Conservation (phyloP, 2,113 vertebrate genomes). For the Scomber scombrus region DNA sequence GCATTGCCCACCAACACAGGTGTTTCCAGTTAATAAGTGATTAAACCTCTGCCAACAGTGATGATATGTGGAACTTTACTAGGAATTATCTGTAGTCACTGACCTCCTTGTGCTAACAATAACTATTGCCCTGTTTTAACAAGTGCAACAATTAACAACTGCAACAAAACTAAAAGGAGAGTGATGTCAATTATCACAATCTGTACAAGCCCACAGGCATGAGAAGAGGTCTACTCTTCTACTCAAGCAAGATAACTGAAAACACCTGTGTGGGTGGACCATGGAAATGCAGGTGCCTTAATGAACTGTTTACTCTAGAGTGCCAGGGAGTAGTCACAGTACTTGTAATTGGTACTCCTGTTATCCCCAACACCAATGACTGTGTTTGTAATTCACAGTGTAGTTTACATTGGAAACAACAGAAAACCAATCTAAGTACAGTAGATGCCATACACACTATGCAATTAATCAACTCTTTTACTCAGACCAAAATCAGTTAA, state of each 20-base stretch:
- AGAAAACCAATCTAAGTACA: background rate
- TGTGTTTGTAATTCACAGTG: background rate
- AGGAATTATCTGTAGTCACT: background rate
- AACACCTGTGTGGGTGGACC: slow-evolving; percentile 27
- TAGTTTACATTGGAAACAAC: background rate
- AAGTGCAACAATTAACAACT: background rate
- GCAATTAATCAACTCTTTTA: too few relatives aligned
- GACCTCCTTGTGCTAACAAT: background rate
- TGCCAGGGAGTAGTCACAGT: background rate
- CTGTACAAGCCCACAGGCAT: slow-evolving; percentile 2
- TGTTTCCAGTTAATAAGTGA: too few relatives aligned
- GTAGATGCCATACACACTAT: background rate
- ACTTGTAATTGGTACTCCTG: slow-evolving; percentile 2
- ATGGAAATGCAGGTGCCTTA: background rate
- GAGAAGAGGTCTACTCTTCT: background rate
- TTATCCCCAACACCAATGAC: background rate
- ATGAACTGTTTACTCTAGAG: slow-evolving; percentile 1
- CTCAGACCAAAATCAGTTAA: too few relatives aligned
- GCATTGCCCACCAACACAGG: too few relatives aligned
- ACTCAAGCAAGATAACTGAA: background rate
- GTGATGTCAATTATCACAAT: background rate
- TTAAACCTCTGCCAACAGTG: too few relatives aligned
- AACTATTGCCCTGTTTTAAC: background rate
- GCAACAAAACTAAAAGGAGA: background rate
- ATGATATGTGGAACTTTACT: too few relatives aligned